Evolutionary conservation across 2,113 vertebrate species (phyloP).

Genomic region (Steatornis caripensis): DNA sequence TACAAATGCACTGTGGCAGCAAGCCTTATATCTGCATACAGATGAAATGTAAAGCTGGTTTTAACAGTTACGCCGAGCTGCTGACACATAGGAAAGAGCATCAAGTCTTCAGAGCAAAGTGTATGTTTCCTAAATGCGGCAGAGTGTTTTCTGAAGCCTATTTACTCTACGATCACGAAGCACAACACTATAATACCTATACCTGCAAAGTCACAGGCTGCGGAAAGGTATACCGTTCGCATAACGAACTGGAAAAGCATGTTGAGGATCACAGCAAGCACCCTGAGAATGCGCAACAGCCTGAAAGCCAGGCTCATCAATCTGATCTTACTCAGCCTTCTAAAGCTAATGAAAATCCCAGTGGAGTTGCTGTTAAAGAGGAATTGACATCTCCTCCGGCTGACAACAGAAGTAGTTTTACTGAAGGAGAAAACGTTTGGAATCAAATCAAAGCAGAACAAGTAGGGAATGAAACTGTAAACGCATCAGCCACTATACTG

Average conservation of each 20-base stretch:
- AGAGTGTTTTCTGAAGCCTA: slow-evolving; percentile 91
- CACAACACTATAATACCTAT: slow-evolving; percentile 95
- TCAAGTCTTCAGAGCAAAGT: slow-evolving; percentile 86
- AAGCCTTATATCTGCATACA: slow-evolving; percentile 98
- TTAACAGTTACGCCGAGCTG: slow-evolving; percentile 89
- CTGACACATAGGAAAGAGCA: slow-evolving; percentile 89
- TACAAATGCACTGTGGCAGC: slow-evolving; percentile 94
- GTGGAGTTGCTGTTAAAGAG: slow-evolving; percentile 54
- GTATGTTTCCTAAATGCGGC: slow-evolving; percentile 96
- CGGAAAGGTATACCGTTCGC: slow-evolving; percentile 89
- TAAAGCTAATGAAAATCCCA: slow-evolving; percentile 17
- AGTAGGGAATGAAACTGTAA: slow-evolving; percentile 22
- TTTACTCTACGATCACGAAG: slow-evolving; percentile 94
- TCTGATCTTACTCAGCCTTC: slow-evolving; percentile 32
- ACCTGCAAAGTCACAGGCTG: slow-evolving; percentile 87
- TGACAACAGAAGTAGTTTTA: slow-evolving; percentile 5
- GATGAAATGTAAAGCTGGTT: slow-evolving; percentile 94
- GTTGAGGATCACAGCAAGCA: slow-evolving; percentile 73
- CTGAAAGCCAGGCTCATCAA: slow-evolving; percentile 43
- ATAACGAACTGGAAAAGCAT: slow-evolving; percentile 87
- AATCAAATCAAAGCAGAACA: slow-evolving; percentile 59
- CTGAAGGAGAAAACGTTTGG: slow-evolving; percentile 18
- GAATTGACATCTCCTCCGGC: slow-evolving; percentile 10
- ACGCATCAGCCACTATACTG: not conserved
- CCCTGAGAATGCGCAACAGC: slow-evolving; percentile 41